Base-by-base conservation (phyloP, 1,140 invertebrate species). In the Heliconius eleuchia region DNA sequence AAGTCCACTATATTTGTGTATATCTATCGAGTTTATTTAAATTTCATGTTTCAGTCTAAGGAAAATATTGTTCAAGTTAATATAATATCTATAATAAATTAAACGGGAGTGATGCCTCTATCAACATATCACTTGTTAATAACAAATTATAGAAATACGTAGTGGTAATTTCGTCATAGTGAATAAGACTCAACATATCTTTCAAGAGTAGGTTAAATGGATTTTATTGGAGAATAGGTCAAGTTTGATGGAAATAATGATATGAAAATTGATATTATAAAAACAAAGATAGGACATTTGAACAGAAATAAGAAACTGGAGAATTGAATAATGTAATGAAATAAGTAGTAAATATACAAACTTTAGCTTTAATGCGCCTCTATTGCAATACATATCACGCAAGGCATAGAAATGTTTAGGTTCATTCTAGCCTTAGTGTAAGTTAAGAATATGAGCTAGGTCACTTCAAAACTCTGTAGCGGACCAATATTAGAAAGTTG, bases 401-500 rank as follows among this genome's bases (percentile, higher is more conserved):
- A 90, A 91, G 88, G 89, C 92, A 92, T 92, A 92, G 89, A 88
- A 87, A 87, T 86, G 85, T 91, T 87, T 92, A 91, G 89, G 89
- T 89, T 92, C 87, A 90, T 90, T 91, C 88, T 92, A 94, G 90
- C 87, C 86, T 91, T 92, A 93, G 89, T 80, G 82, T 94, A 93
- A 92, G 87, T 86, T 91, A 89, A 88, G 80, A 80, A 66, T 84
- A 82, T 92, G 92, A 94, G 91, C 87, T 92, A 93, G 91, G 85
- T 89, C 90, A 88, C 87, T 94, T 93, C 91, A 92, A 88, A 91
- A 94, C 89, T 93, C 87, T 88, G 90, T 94, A 93, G 93, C 87
- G 93, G 93, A 94, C 93, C 93, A 94, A 94, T 94, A 93, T 94
- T 94, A 94, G 92, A 94, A 94, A 94, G 91, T 94, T 94, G 92